Evolutionary conservation across 2,888 invertebrate species (phyloP), one percentile per base, ranked within the genome.

Genomic region (Tineola bisselliella): DNA sequence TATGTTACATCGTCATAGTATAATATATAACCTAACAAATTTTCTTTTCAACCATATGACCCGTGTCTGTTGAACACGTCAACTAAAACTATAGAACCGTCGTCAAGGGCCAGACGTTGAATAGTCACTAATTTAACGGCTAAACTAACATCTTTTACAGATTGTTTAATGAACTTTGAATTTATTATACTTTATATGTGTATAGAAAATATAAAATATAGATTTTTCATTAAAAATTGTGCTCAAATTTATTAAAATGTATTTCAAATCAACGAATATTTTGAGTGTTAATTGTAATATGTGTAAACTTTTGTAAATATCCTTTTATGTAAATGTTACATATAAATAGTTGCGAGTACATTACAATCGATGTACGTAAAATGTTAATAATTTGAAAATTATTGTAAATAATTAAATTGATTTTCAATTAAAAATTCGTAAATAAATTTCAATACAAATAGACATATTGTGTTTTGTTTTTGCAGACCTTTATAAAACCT

Each of bases 381-480:
- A 44, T 31, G 31, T 31, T 31, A 44, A 44, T n/a, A n/a, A n/a
- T n/a, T 10, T 44, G 44, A 6, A n/a, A 44, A 18, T 18, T 54
- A 25, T 54, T 54, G 54, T 54, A 54, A 54, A 54, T 54, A 54
- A 48, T 48, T 15, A 48, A 54, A 54, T 54, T 25, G 2, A 12
- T 11, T 54, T 54, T 54, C 54, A 25, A 25, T 54, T 54, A 18
- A 1, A 54, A 54, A 54, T 54, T 54, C 25, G 54, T 54, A 54
- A 54, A 54, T 54, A 54, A 54, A 54, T 17, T 54, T 54, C n/a
- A 25, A 19, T 25, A 54, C 13, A 17, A 15, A 52, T 54, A 25
- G 25, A 12, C 6, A 4, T 25, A 25, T 54, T 54, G 2, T 54
- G 54, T 54, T 54, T 54, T 25, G 25, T 54, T 54, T 12, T 25